Conservation (phyloP, 1,140 invertebrate species). For the Drosophila azteca region DNA sequence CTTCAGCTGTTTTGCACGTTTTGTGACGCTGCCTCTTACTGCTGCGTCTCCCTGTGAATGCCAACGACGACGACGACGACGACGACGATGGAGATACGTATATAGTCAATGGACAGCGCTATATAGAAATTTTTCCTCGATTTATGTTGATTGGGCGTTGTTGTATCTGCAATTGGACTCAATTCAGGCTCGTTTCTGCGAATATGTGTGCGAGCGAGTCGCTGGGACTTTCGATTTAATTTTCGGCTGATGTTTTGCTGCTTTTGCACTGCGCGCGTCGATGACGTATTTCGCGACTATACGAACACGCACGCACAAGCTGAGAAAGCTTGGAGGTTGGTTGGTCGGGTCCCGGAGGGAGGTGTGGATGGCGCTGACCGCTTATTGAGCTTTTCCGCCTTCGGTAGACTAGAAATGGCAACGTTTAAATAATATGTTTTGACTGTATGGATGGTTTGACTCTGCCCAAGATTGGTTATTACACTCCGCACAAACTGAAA, state of each 20-base stretch:
- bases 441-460: slow-evolving; percentile 4
- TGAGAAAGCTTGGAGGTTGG: not conserved
- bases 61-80: slow-evolving; percentile 5
- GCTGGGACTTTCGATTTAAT: slow-evolving; percentile 7
- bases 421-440: slow-evolving; percentile 55
- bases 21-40: slow-evolving; percentile 27
- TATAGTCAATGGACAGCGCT: slow-evolving; percentile 58
- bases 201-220: slow-evolving; percentile 1
- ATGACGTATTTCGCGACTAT: slow-evolving; percentile 66
- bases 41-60: slow-evolving; percentile 53
- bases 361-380: slow-evolving; percentile 16
- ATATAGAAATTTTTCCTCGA: slow-evolving; percentile 61
- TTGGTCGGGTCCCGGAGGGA: no score
- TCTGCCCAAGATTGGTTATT: slow-evolving; percentile 43
- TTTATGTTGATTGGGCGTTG: slow-evolving; percentile 54
- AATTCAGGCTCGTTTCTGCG: slow-evolving; percentile 45
- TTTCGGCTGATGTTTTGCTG: slow-evolving; percentile 2
- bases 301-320: slow-evolving; percentile 62
- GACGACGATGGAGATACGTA: slow-evolving; percentile 34
- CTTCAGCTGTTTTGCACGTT: slow-evolving; percentile 73
- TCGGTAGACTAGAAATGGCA: slow-evolving; percentile 59
- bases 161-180: slow-evolving; percentile 60
- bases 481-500: slow-evolving; percentile 47
- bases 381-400: slow-evolving; percentile 54
- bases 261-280: slow-evolving; percentile 68